Evolutionary conservation across 2,113 vertebrate species (phyloP).

Genomic region (Lagopus leucura): DNA sequence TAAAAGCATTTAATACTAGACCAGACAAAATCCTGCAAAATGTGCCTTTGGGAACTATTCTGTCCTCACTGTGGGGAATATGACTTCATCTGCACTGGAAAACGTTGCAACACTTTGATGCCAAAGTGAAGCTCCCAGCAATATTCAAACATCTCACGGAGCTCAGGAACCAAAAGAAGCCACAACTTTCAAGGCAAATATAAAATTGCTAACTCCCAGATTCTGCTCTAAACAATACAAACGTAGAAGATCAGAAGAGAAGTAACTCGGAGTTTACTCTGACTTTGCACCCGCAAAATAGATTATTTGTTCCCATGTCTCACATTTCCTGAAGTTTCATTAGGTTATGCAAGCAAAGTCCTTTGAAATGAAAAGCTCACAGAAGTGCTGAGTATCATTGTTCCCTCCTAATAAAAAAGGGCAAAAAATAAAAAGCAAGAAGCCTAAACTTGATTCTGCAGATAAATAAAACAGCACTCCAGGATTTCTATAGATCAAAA

Average conservation of each 20-base stretch:
- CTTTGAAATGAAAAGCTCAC: constrained; percentile 40
- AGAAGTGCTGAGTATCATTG: constrained; percentile 45
- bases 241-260: neutral
- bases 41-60: neutral
- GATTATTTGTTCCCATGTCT: neutral
- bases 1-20: constrained; percentile 16
- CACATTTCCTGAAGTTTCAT: constrained; percentile 4
- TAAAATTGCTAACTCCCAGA: neutral
- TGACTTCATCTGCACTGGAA: neutral
- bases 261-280: constrained; percentile 9
- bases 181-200: neutral
- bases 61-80: neutral
- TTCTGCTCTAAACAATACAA: neutral
- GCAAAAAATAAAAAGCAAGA: neutral
- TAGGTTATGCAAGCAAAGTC: constrained; percentile 29
- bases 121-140: neutral
- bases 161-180: neutral
- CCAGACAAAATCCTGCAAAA: constrained; percentile 46
- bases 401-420: constrained; percentile 19
- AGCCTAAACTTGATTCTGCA: constrained; percentile 1
- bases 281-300: neutral
- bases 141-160: neutral
- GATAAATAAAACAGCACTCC: constrained; percentile 30
- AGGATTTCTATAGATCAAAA: constrained; percentile 47
- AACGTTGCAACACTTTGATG: constrained; percentile 10